A percentile compares a stretch with the other conserved stretches of the same genome.
Evolutionary conservation across 2,888 invertebrate genomes (phyloP).

Genomic region (Uropetala carovei): DNA sequence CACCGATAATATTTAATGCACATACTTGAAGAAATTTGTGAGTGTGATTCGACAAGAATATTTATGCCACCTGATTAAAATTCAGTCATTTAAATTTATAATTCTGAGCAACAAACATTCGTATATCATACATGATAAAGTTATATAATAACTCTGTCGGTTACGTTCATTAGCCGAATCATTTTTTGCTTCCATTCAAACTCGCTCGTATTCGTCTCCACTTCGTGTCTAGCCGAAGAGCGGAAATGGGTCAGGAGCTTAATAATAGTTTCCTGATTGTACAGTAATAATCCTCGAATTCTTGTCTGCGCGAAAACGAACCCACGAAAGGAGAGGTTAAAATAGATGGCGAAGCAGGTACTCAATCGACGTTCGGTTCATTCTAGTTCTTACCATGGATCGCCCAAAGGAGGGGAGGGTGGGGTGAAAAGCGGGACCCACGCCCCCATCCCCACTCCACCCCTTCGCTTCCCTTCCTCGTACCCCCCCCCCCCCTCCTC

Average conservation of each 20-base stretch:
- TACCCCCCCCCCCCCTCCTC: too few relatives aligned
- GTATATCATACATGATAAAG: too few relatives aligned
- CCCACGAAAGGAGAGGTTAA: not conserved
- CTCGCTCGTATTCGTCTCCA: not conserved
- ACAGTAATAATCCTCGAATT: not conserved
- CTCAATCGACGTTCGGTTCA: not conserved
- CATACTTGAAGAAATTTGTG: too few relatives aligned
- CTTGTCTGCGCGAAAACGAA: not conserved
- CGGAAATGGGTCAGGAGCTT: not conserved
- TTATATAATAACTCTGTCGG: too few relatives aligned
- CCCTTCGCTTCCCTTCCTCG: not conserved
- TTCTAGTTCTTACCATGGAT: not conserved
- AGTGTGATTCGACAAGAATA: too few relatives aligned
- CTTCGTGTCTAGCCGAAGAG: not conserved
- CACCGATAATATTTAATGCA: too few relatives aligned
- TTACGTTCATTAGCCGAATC: too few relatives aligned
- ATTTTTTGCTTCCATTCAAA: not conserved
- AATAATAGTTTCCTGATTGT: not conserved
- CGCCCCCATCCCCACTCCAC: not conserved
- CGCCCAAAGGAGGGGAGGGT: not conserved
- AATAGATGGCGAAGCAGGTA: not conserved
- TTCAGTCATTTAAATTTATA: too few relatives aligned
- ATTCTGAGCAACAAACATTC: too few relatives aligned
- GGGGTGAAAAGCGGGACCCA: not conserved
- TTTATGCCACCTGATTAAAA: too few relatives aligned